Evolutionary conservation across 2,797 vertebrate genomes (phyloP), one percentile per base, ranked within the genome.

Genomic region (Prionace glauca): DNA sequence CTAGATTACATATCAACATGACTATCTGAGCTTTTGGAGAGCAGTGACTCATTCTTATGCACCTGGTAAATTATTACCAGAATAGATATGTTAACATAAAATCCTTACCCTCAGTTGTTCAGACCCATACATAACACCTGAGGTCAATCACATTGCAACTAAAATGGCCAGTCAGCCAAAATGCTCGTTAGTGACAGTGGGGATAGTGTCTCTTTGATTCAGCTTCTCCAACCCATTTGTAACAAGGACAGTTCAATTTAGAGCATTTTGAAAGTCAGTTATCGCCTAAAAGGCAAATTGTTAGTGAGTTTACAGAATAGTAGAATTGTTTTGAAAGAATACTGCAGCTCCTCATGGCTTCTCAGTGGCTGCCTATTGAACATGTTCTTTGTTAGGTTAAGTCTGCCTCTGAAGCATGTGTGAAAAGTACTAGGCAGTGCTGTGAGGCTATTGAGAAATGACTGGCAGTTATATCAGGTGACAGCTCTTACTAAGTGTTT

Each of bases 391-490:
- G 71, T 95, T 95, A n/a, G 41, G 45, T 95, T 95, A 77, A 77
- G 93, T 18, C 71, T 56, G 26, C 26, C 93, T 94, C 93, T 74
- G 93, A 50, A 50, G 69, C 69, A 71, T 92, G 71, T 77, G 93
- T 95, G 79, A 88, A 95, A 95, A 86, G 81, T 65, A 16, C 91
- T 86, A n/a, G 29, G 79, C 91, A 94, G 60, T 84, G 92, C 65
- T 95, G n/a, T 36, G 69, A 67, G 72, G 79, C 92, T 94, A 81
- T 84, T 95, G 95, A 95, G 95, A 20, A 96, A 79, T 71, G 67
- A 36, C 36, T 1, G 8, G 92, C 67, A 79, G 74, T 60, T 95
- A 45, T 72, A 95, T 81, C 94, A 94, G 95, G 65, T 16, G 95
- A 71, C 0, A 0, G 94, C 72, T 96, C 26, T 11, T 0, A 5